Base-by-base conservation (phyloP, 2,888 invertebrate genomes). In the Eupsilia transversa region DNA sequence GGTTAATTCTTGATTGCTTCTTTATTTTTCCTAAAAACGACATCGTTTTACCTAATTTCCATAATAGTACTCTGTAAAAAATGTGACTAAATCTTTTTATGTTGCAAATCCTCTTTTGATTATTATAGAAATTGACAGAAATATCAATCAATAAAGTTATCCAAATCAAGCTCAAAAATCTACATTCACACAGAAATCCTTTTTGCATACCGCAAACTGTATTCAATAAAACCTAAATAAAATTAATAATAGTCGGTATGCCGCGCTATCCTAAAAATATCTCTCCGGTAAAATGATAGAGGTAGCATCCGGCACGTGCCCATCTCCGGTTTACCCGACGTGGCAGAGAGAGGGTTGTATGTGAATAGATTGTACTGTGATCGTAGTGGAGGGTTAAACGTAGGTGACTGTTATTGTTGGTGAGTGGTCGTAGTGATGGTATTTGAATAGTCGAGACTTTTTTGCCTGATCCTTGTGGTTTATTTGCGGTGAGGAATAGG, bases 271-370 rank as follows among this genome's bases (percentile, higher is more conserved):
- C 71, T 57, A 75, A 76, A 64, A 81, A 77, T 84, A 74, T 83
- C 72, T n/a, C 59, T 59, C 49, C 69, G 63, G 74, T 64, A 30
- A 77, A 82, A 75, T 83, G 85, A 82, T 82, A 72, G 79, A 75
- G 77, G 77, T 66, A 59, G 66, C 77, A 72, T 84, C 85, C 86
- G 85, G 77, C 10, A 66, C 68, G 49, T 43, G 66, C 60, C 79
- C 72, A 84, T 84, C 82, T 84, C 85, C 85, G 86, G 85, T 38
- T 74, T 71, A 74, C 57, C 72, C 66, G 70, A 71, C 72, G 63
- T 61, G 38, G 61, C 65, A 35, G 81, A 67, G 74, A 65, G 77
- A 80, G 77, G 80, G 84, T 81, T 81, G 17, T 76, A 65, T 60
- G 69, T 63, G 65, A 59, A 68, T 73, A 73, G 35, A 72, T 63